Evolutionary conservation across 2,888 invertebrate genomes (phyloP), one percentile per base, ranked within the genome.

Genomic region (Drosophila koepferae): DNA sequence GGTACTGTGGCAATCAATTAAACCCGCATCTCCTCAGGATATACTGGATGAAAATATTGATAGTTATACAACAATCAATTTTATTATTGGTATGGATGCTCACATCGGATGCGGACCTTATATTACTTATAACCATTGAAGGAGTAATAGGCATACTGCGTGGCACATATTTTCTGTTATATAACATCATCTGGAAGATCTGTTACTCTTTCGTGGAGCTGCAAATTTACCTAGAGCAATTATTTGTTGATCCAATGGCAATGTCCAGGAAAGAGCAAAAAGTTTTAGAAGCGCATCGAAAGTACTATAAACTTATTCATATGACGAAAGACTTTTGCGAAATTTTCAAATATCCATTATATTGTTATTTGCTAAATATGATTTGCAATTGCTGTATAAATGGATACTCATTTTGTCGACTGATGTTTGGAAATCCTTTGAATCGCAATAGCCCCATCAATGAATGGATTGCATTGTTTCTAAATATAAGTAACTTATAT

Each of bases 321-420:
- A 60, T 72, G 16, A 51, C 36, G 12, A 59, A 46, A 0, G 59
- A 66, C n/a, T 1, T 63, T 1, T 63, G 62, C 16, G n/a, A 14
- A 2, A 40, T 73, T 18, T 73, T 66, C 7, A 23, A 73, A 4
- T 63, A 51, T 38, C 63, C 59, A 1, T 6, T 65, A 3, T n/a
- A 40, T 3, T 34, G 3, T 8, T 28, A 2, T 2, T 10, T 66
- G 3, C 4, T 65, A 1, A 3, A 51, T 28, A 1, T 65, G 7
- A 10, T 51, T 2, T 10, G 1, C 12, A 48, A 44, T 8, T 14
- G 9, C 2, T 65, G 71, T 16, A 28, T 65, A 14, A 44, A 4
- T 18, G 59, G 46, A 18, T 65, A 53, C 23, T 9, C 40, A 5
- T 2, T 59, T 0, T 6, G 62, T 10, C 62, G 59, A n/a, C 0